Evolutionary conservation across 1,140 invertebrate species (phyloP), one percentile per base, ranked within the genome.

Genomic region (Drosophila grimshawi): DNA sequence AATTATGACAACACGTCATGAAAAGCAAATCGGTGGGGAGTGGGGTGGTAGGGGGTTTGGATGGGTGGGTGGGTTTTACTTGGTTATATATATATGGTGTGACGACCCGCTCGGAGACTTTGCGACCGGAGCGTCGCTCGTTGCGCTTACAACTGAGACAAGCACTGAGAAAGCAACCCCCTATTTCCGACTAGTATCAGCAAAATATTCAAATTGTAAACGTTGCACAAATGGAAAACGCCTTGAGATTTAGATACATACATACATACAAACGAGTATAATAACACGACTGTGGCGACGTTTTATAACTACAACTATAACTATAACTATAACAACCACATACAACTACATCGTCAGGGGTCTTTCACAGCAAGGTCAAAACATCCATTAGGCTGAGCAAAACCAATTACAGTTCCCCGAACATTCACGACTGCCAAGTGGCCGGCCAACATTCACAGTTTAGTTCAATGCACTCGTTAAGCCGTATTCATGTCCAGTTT

Each of bases 401-500:
- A 45, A n/a, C n/a, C 32, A 66, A 51, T 27, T 57, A 19, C 39
- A 43, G n/a, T 39, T 27, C 35, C 43, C 3, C n/a, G 39, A 43
- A 10, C 6, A 39, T 19, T 29, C 10, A 29, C 11, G 37, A 43
- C 6, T 61, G 11, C 4, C 39, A 45, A 19, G 5, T 10, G 10
- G 3, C 10, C 32, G 5, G 43, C 8, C 19, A 30, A 32, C 37
- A n/a, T 51, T 35, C 57, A 43, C 29, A 51, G 8, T 5, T 7
- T 67, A 27, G 71, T 74, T 74, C 51, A 69, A 57, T 48, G 71
- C 30, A 49, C 71, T 56, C 71, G 43, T 68, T 10, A 74, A 62
- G 33, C 10, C 27, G n/a, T n/a, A 6, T 41, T 74, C 71, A 74
- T 62, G 71, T 62, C 43, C 57, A 69, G 41, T 74, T 74, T 69